These are phyloP conservation scores for Nasua narica DNA, from an alignment of 2,797 vertebrate genomes.

Conservation along the genomic window DNA sequence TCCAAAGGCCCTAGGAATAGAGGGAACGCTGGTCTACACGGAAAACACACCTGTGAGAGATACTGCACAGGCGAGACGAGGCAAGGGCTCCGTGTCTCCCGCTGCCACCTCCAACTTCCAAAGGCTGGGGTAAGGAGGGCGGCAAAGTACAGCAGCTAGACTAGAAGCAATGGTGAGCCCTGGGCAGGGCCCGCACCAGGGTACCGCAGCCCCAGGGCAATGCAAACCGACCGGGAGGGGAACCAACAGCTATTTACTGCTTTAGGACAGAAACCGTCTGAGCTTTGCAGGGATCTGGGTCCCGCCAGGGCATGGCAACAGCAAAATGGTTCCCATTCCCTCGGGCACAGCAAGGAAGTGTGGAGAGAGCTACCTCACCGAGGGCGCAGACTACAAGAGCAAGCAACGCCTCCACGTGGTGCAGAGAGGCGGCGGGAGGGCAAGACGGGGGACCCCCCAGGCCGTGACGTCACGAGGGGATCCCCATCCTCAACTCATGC, in stretches of 20 bases:
- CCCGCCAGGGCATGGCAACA: accelerated
- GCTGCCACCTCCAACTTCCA: not conserved
- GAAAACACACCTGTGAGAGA: not conserved
- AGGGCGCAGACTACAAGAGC: not conserved
- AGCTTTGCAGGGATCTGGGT: not conserved
- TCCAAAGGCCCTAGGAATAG: not conserved
- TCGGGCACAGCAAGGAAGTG: not conserved
- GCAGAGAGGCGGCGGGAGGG: not conserved
- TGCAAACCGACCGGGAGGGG: not conserved
- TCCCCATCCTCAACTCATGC: not conserved
- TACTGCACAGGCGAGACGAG: not conserved
- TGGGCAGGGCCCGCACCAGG: not conserved
- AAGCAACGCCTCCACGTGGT: too few relatives aligned
- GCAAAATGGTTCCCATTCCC: not conserved
- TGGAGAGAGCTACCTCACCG: not conserved
- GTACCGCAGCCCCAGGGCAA: not conserved
- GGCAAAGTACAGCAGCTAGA: not conserved
- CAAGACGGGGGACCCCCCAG: not conserved
- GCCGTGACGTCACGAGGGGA: not conserved
- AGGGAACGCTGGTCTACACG: not conserved
- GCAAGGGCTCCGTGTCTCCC: not conserved
- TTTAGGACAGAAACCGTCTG: not conserved
- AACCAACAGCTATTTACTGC: not conserved
- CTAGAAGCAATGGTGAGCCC: too few relatives aligned
- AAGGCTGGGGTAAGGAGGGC: not conserved